phyloP scores from a whole-genome alignment of 1,140 invertebrate species.

The Ceratina japonica region DNA sequence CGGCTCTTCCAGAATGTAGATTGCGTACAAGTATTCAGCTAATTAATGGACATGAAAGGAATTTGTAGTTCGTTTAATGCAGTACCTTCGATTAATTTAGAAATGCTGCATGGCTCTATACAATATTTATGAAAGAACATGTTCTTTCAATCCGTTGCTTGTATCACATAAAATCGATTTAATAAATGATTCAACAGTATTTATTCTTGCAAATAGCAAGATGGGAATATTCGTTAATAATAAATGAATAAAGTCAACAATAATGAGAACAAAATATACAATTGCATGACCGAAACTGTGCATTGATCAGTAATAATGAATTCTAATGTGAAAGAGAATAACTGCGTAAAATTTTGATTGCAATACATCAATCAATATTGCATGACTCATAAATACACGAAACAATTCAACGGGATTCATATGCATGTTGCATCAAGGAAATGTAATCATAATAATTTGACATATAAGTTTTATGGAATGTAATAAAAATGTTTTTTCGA shows the following conservation, averaged over 20 bases:
- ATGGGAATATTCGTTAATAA: background rate
- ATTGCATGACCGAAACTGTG: background rate
- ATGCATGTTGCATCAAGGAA: conserved; percentile 18
- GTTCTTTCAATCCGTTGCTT: too few species aligned
- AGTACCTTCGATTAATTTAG: too few species aligned
- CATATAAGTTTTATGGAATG: background rate
- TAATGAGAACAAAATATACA: background rate
- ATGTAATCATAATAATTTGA: background rate
- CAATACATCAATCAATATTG: conserved; percentile 42
- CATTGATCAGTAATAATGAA: background rate
- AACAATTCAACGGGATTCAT: background rate
- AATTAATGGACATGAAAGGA: background rate
- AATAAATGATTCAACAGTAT: too few species aligned
- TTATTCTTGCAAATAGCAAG: too few species aligned
- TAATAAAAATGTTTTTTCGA: background rate
- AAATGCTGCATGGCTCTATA: background rate
- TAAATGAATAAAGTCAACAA: background rate
- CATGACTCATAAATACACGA: background rate
- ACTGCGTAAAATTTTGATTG: background rate
- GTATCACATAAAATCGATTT: background rate
- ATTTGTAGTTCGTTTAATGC: too few species aligned
- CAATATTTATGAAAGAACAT: too few species aligned
- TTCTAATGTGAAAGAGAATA: background rate
- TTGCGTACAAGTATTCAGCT: background rate
- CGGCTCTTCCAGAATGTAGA: background rate